Conservation (phyloP, 1,140 invertebrate species). For the Agraylea sexmaculata region DNA sequence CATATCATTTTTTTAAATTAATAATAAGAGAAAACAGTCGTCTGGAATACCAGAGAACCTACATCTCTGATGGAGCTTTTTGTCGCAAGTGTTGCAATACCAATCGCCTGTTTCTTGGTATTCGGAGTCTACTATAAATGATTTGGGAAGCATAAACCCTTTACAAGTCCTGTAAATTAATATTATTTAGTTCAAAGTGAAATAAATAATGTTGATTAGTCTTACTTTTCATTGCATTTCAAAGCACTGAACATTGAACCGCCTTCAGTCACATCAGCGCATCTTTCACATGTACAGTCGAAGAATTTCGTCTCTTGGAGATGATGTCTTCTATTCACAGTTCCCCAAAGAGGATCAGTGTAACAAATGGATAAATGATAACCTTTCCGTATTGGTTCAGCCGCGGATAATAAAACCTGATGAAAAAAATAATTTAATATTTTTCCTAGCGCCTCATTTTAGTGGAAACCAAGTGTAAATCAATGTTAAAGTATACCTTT, state of each 20-base stretch:
- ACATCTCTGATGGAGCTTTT: no score
- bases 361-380: slow-evolving; percentile 61
- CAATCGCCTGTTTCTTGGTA: slow-evolving; percentile 31
- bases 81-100: slow-evolving; percentile 48
- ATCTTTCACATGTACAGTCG: slow-evolving; percentile 57
- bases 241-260: slow-evolving; percentile 61
- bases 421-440: no score
- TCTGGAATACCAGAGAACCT: no score
- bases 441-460: no score
- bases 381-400: slow-evolving; percentile 36
- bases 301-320: slow-evolving; percentile 67
- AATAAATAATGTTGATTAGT: slow-evolving; percentile 1
- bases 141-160: slow-evolving; percentile 41
- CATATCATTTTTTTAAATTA: no score
- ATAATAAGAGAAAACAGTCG: no score
- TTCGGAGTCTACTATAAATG: slow-evolving; percentile 31
- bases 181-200: slow-evolving; percentile 4
- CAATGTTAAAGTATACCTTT: no score
- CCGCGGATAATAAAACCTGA: slow-evolving; percentile 45
- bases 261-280: slow-evolving; percentile 61
- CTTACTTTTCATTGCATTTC: slow-evolving; percentile 51
- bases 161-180: slow-evolving; percentile 44
- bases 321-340: slow-evolving; percentile 54
- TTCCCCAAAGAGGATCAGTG: slow-evolving; percentile 66
- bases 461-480: no score